A percentile compares a stretch with the other conserved stretches of the same genome.
Conservation (phyloP, 2,113 vertebrate genomes). For the Chrysemys picta region DNA sequence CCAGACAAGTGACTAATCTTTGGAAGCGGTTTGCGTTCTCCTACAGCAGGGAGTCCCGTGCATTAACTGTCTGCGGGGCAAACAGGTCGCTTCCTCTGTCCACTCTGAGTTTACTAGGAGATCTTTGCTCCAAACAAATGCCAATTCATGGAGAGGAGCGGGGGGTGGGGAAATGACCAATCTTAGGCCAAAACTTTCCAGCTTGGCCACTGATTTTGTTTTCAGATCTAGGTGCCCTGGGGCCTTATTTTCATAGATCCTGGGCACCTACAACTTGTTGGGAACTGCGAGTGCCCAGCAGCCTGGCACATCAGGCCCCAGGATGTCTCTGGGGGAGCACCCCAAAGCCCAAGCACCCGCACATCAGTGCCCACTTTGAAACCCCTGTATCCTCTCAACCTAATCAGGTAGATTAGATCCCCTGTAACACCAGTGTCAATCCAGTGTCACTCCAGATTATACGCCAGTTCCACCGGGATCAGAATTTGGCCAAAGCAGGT, state of each 20-base stretch:
- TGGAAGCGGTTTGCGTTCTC: background rate
- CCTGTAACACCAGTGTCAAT: accelerated
- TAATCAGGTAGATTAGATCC: background rate
- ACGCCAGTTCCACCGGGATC: background rate
- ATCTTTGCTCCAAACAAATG: background rate
- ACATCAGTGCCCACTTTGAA: background rate
- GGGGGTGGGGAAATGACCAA: too few relatives aligned
- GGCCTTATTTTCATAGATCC: too few relatives aligned
- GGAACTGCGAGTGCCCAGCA: background rate
- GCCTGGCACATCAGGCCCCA: too few relatives aligned
- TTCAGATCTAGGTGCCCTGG: too few relatives aligned
- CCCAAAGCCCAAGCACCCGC: background rate
- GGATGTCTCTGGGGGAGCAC: background rate
- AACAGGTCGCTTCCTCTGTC: background rate
- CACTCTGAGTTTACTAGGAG: background rate
- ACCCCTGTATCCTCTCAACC: background rate
- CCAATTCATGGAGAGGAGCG: too few relatives aligned
- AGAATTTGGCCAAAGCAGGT: background rate
- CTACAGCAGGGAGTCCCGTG: background rate
- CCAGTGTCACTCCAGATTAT: background rate
- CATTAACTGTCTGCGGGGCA: background rate
- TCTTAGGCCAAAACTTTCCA: too few relatives aligned
- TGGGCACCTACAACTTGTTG: background rate
- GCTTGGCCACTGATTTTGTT: too few relatives aligned
- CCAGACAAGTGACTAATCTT: too few relatives aligned